Base-by-base conservation (phyloP, 2,113 vertebrate species). In the Phylloscopus trochilus region DNA sequence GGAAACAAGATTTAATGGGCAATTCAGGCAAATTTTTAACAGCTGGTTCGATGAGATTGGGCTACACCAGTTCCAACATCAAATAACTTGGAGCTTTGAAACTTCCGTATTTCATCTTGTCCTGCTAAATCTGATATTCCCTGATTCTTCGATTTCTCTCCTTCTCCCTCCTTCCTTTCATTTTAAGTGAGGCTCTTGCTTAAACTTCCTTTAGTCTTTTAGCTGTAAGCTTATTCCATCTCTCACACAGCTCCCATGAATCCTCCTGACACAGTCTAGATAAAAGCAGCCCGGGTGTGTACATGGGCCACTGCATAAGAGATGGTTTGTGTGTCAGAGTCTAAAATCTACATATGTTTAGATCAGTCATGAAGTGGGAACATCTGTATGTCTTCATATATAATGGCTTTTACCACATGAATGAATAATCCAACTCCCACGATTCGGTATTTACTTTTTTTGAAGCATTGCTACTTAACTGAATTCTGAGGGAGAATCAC, bases 381-480 rank as follows among this genome's bases (percentile, higher is more conserved):
- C 89, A 90, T 95, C 92, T 97, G 89, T 95, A 89, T 73, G 46
- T 93, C 87, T 95, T 93, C 84, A 75, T 95, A 78, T 85, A 76
- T 90, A 90, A 93, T 79, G 89, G 73, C 82, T 96, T 91, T 92
- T 88, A 81, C 82, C 87, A 62, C 89, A 80, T 79, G 90, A 92
- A 91, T 97, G 89, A 83, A 93, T 96, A 95, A 96, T 92, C 90
- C 49, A 92, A 43, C 90, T 87, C 92, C 84, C 51, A 93, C 73
- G 10, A 92, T 74, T 78, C 77, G 82, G 35, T 90, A 93, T 93
- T 96, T 93, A 83, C 91, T 95, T 91, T 92, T 90, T 94, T 87
- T 89, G 56, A 93, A 94, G 69, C 70, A 52, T 72, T 58, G 70
- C 86, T 94, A 76, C 88, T 89, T 92, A 75, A 62, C 83, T 55